Base-by-base conservation (phyloP, 2,113 vertebrate genomes). In the Tenrec ecaudatus region DNA sequence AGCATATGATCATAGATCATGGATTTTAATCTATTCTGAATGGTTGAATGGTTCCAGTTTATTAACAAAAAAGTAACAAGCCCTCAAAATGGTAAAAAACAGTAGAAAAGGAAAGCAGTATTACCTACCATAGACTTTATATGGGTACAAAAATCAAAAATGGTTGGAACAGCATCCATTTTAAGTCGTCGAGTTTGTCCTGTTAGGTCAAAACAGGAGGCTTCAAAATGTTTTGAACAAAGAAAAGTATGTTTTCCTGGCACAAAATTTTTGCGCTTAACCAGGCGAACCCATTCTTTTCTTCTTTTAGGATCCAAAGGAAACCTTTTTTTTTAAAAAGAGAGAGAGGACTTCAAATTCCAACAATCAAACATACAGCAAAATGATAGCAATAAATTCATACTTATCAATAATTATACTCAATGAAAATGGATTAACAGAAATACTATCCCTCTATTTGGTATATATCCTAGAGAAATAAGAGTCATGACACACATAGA, bases 71-170 rank as follows among this genome's bases (percentile, higher is more conserved):
- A 96, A 86, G n/a, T 6, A 88, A 83, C 1, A 47, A 17, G 29
- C 57, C 60, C 53, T 81, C 92, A 94, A 92, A 86, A 80, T 85
- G 57, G 36, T 75, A 43, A 89, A 57, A 40, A 68, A 88, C 10
- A 25, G 40, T 10, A n/a, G 64, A 89, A 89, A 64, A 89, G 38
- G 77, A 92, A 77, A 92, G 73, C n/a, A 96, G 40, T 17, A 82
- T 96, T 94, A 88, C 97, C 19, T 96, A 96, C 89, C 80, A 95
- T 85, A 91, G 95, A 81, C 76, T 97, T 96, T 96, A 90, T 96
- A 89, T 96, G 91, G 66, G 96, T 95, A 90, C 97, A 97, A 88
- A 98, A 97, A 89, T 96, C 88, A 96, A 98, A 98, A 95, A 96
- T 97, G 29, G 95, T 90, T 94, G 96, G 92, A 93, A 98, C 57